Evolutionary conservation across 1,140 invertebrate species (phyloP), one percentile per base, ranked within the genome.

Genomic region (Bacillus rossius): DNA sequence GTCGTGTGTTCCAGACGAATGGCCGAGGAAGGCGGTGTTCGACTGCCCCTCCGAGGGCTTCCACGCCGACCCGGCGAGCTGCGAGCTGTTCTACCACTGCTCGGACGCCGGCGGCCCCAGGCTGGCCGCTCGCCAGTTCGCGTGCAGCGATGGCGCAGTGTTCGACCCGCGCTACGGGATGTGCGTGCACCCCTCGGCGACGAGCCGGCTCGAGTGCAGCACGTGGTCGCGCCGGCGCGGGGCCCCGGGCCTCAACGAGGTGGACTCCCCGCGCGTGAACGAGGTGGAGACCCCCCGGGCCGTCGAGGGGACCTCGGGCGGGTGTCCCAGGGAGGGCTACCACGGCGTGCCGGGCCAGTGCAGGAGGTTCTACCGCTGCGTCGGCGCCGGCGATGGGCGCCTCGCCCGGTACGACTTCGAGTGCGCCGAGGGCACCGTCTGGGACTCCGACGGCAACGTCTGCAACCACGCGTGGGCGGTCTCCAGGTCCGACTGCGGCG

Each of bases 311-410:
- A 17, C 17, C 8, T 19, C 49, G 8, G 2, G 7, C 10, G 14
- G 17, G 10, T 34, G 26, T 37, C 20, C 13, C n/a, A 13, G 51
- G 7, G 2, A 17, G 13, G 26, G 23, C 16, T 29, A 7, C 20
- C 48, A 50, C 16, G 16, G 26, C 4, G 16, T 16, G 48, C 19
- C n/a, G 16, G 2, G 26, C 16, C 23, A 25, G 49, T 92, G 89
- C 67, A 81, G 75, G 59, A 87, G 87, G 70, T 91, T 91, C 69
- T 89, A 89, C 67, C 80, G 87, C 71, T 91, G 89, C 72, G 84
- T 90, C 17, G 76, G 77, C 54, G 78, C 81, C 56, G 79, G 79
- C 0, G 66, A 75, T 29, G 77, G 74, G 53, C 73, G 71, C 2
- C 87, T 78, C 60, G 79, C 73, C 50, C 81, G 77, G 68, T 77